Percentiles rank a stretch among this genome's conserved stretches.
Evolutionary conservation across 2,113 vertebrate species (phyloP).

Genomic region (Spheniscus mendiculus): DNA sequence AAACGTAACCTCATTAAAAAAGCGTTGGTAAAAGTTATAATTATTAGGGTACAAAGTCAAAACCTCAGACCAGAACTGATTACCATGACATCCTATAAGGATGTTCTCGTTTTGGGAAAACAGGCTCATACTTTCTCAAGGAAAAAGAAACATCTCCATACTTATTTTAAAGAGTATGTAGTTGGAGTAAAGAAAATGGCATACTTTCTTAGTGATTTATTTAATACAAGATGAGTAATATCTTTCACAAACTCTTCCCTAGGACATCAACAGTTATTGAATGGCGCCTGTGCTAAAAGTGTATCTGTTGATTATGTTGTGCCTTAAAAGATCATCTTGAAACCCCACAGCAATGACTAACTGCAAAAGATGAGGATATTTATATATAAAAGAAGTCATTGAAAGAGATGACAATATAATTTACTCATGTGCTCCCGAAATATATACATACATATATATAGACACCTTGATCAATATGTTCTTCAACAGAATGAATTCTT

Average conservation of each 20-base stretch:
- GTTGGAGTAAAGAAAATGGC: background rate
- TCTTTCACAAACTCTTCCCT: background rate
- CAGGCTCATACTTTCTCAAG: background rate
- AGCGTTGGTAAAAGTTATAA: background rate
- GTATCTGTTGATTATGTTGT: background rate
- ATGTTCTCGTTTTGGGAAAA: background rate
- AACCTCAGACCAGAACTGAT: background rate
- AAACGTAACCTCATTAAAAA: background rate
- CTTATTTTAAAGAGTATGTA: background rate
- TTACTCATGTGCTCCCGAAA: background rate
- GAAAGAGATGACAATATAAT: background rate
- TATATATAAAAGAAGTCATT: background rate
- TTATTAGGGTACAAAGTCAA: background rate
- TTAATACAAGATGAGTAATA: background rate
- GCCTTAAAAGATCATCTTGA: background rate
- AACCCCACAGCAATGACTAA: background rate
- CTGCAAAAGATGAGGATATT: background rate
- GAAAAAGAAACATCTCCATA: background rate
- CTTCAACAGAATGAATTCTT: background rate
- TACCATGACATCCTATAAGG: fast-evolving
- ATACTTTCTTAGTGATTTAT: background rate
- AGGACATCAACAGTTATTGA: background rate
- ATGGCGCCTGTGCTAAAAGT: background rate
- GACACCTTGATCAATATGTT: background rate
- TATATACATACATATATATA: background rate